Evolutionary conservation across 2,797 vertebrate species (phyloP).

Genomic region (Iguana delicatissima): DNA sequence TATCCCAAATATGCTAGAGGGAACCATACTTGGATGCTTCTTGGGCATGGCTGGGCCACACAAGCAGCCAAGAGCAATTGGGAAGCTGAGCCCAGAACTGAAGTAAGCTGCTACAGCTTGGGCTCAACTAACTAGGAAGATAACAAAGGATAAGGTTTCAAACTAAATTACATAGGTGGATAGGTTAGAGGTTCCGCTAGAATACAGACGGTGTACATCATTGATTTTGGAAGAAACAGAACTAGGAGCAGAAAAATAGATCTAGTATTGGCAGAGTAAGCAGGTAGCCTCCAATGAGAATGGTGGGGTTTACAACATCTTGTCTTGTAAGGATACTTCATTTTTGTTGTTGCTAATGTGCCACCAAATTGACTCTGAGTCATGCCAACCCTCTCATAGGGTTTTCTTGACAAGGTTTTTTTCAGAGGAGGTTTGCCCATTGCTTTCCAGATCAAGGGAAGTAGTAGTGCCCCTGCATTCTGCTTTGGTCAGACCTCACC

Average conservation of each 20-base stretch:
- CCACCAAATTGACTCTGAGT: no score
- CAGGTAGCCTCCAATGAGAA: neutral
- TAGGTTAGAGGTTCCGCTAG: neutral
- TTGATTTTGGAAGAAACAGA: neutral
- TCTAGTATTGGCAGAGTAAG: neutral
- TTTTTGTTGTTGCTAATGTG: no score
- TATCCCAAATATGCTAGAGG: neutral
- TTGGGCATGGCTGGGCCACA: neutral
- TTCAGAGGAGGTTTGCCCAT: no score
- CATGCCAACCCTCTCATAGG: no score
- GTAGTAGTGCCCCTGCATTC: no score
- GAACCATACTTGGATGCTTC: neutral
- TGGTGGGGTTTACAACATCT: neutral
- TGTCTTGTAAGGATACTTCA: neutral
- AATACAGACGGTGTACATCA: neutral
- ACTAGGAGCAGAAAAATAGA: neutral
- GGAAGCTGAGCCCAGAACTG: neutral
- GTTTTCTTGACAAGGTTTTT: no score
- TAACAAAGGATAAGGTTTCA: neutral
- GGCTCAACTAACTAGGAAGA: neutral
- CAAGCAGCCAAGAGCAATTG: neutral
- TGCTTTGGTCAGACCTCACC: no score
- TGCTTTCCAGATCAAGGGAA: no score
- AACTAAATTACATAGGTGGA: neutral
- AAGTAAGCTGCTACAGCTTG: neutral